Evolutionary conservation across 2,113 vertebrate species (phyloP).

Genomic region (Merops nubicus): DNA sequence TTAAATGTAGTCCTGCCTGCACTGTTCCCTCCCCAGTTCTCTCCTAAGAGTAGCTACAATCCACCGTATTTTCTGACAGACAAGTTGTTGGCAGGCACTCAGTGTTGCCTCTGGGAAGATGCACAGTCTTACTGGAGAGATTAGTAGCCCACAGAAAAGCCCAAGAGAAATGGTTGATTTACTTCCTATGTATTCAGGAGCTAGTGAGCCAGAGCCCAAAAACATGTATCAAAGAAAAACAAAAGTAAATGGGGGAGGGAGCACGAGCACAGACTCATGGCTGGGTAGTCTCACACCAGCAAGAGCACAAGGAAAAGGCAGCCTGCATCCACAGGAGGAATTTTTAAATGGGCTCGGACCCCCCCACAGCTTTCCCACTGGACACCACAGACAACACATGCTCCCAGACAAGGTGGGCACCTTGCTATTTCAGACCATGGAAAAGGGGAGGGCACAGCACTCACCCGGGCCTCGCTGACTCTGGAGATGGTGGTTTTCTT

Average conservation of each 20-base stretch:
- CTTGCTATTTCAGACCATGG: background rate
- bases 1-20: background rate
- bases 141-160: background rate
- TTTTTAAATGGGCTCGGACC: background rate
- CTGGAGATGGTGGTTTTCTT: conserved; percentile 88
- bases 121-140: background rate
- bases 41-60: background rate
- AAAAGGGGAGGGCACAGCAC: background rate
- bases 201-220: background rate
- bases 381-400: background rate
- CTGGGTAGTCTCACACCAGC: background rate
- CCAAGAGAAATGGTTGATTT: background rate
- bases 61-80: background rate
- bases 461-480: conserved; percentile 88
- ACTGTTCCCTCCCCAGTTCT: background rate
- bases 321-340: background rate
- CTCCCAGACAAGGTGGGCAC: background rate
- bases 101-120: background rate
- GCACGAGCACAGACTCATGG: background rate
- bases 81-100: background rate
- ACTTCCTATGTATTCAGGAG: background rate
- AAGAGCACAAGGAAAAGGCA: background rate
- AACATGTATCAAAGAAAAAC: background rate
- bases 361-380: background rate
- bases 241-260: background rate